These are phyloP conservation scores for Burhinus oedicnemus DNA, from an alignment of 2,113 vertebrate genomes.

Conservation along the genomic window DNA sequence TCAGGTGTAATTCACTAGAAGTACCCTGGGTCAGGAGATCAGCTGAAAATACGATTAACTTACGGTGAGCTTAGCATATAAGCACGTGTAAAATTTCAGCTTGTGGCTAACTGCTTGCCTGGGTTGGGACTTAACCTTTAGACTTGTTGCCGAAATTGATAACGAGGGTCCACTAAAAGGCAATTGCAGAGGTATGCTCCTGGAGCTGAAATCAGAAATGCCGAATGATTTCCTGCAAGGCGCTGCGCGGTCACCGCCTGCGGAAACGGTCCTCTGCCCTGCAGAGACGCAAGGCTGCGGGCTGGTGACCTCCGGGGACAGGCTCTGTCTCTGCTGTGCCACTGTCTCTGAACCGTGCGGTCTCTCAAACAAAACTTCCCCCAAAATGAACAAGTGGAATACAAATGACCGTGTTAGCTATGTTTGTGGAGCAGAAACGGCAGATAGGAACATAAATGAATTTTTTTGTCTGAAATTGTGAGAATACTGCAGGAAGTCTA, in stretches of 20 bases:
- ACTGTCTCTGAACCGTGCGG: background rate
- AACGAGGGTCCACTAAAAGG: background rate
- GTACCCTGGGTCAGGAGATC: background rate
- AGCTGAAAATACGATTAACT: background rate
- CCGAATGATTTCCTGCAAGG: background rate
- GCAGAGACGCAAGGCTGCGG: background rate
- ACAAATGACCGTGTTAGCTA: background rate
- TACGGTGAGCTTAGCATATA: background rate
- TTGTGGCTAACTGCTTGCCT: background rate
- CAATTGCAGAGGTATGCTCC: background rate
- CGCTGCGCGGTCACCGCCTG: background rate
- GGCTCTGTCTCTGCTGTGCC: background rate
- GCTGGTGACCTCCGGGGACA: background rate
- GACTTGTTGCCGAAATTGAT: background rate
- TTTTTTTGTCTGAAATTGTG: background rate
- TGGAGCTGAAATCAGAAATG: background rate
- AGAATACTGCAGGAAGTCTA: background rate
- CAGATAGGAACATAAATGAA: conserved; percentile 70
- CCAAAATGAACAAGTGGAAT: background rate
- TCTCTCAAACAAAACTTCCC: background rate
- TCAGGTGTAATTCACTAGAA: background rate
- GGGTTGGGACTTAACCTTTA: background rate
- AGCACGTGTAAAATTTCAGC: background rate
- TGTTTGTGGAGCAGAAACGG: conserved; percentile 25
- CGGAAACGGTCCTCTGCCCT: background rate